Percentiles rank a stretch among this genome's conserved stretches.
Conservation (phyloP, 1,140 invertebrate genomes). For the Drosophila suzukii region DNA sequence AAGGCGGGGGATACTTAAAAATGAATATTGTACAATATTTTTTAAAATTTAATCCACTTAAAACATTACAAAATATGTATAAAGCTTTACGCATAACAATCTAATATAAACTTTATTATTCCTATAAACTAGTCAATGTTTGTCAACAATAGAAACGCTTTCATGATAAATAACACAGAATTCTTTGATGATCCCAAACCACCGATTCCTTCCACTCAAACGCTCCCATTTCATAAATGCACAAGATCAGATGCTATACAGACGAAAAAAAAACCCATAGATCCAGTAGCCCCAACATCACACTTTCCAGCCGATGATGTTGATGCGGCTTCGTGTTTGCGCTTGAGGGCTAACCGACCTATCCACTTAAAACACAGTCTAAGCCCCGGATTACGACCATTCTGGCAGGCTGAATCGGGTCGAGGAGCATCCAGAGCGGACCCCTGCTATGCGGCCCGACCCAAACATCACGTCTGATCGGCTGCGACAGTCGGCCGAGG, state of each 20-base stretch:
- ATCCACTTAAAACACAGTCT: constrained; percentile 52
- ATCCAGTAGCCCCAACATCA: constrained; percentile 50
- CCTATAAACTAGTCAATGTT: not conserved
- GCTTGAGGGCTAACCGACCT: constrained; percentile 48
- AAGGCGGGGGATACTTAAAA: too few relatives aligned
- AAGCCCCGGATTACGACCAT: constrained; percentile 53
- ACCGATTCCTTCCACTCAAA: not conserved
- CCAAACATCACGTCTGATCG: constrained; percentile 61
- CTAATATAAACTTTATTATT: not conserved
- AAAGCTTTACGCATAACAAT: not conserved
- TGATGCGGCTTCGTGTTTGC: constrained; percentile 40
- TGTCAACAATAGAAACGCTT: not conserved
- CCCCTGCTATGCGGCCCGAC: constrained; percentile 53
- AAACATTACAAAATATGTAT: too few relatives aligned
- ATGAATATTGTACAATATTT: too few relatives aligned
- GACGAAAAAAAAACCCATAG: constrained; percentile 19
- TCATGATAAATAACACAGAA: not conserved
- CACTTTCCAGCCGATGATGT: constrained; percentile 32
- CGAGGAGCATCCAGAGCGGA: constrained; percentile 29
- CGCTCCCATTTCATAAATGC: not conserved
- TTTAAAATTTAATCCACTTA: too few relatives aligned
- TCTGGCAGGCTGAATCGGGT: not conserved
- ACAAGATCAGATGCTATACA: constrained; percentile 14
- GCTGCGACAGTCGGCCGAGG: constrained; percentile 37
- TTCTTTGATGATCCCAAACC: not conserved